phyloP scores from a whole-genome alignment of 2,888 invertebrate genomes.

The Temnothorax unifasciatus region DNA sequence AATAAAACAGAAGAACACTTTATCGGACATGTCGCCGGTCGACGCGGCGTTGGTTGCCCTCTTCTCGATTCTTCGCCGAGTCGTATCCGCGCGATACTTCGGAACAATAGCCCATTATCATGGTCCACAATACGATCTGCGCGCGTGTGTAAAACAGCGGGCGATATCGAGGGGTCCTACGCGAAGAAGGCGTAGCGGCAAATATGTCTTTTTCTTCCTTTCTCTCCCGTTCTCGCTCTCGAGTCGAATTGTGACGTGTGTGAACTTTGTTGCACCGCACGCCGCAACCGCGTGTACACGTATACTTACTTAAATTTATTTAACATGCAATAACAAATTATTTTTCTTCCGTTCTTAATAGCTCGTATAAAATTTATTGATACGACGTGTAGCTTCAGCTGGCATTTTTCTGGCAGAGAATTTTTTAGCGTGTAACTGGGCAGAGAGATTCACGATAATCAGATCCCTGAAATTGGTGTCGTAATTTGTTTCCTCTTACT shows the following conservation, averaged over 20 bases:
- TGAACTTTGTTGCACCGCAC: conserved; percentile 10
- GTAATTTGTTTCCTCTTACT: conserved; percentile 14
- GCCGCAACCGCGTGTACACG: background rate
- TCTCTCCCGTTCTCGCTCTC: background rate
- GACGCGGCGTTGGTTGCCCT: background rate
- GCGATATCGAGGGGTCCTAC: conserved; percentile 8
- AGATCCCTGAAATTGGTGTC: background rate
- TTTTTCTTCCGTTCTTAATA: background rate
- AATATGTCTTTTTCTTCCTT: background rate
- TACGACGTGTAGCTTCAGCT: background rate
- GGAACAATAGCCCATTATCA: conserved; percentile 53
- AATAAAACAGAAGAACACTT: conserved; percentile 11
- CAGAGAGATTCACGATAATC: background rate
- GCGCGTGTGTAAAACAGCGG: conserved; percentile 21
- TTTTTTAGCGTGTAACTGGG: background rate
- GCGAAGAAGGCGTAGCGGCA: background rate
- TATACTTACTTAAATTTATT: conserved; percentile 20
- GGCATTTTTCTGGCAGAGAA: background rate
- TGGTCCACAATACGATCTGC: conserved; percentile 49
- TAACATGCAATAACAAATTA: background rate
- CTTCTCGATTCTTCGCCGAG: conserved; percentile 25
- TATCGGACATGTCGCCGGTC: conserved; percentile 47
- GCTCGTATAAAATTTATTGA: background rate
- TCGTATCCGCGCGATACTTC: conserved; percentile 27
- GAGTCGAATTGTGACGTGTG: conserved; percentile 13